phyloP scores from a whole-genome alignment of 2,797 vertebrate species.

The Poeciliopsis presidionis region DNA sequence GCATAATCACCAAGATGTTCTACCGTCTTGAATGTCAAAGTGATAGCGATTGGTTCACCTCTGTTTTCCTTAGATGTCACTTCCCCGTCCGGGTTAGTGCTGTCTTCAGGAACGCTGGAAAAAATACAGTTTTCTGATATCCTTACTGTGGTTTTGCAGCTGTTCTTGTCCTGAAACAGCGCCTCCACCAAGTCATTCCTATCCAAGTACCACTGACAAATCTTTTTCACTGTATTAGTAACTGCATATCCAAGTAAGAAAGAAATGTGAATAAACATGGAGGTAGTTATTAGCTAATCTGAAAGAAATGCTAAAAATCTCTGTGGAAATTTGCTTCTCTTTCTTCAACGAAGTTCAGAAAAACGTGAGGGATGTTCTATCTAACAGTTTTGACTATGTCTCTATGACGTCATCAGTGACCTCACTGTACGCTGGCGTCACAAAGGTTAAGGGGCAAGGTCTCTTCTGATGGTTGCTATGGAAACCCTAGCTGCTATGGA shows the following conservation, averaged over 20 bases:
- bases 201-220: neutral
- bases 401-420: no score
- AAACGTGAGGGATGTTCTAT: neutral
- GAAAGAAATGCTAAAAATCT: neutral
- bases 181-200: neutral
- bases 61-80: neutral
- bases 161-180: no score
- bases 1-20: neutral
- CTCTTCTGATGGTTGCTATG: neutral
- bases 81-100: neutral
- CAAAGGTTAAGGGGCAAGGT: neutral
- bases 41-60: neutral
- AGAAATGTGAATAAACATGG: neutral
- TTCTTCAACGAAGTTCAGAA: neutral
- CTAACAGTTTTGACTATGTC: no score
- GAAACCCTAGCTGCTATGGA: neutral
- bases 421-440: neutral
- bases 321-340: neutral
- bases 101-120: no score
- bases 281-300: neutral
- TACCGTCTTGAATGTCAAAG: neutral
- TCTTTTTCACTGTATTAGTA: neutral
- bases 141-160: no score
- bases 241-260: neutral
- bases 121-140: no score